Conservation (phyloP, 2,113 vertebrate genomes). For the Carassius auratus region DNA sequence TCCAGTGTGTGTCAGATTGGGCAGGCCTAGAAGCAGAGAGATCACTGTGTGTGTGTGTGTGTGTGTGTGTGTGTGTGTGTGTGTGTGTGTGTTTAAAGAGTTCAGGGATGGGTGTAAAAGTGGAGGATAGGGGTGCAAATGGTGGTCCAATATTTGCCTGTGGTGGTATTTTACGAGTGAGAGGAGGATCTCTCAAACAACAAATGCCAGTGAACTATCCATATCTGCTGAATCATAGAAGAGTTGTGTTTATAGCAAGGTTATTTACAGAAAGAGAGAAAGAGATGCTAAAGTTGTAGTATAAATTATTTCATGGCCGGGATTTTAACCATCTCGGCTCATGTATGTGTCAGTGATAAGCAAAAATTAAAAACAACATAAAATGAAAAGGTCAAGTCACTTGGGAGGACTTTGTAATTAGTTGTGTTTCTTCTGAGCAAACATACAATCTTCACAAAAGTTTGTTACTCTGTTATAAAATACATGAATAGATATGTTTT, state of each 20-base stretch:
- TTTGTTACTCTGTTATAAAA: constrained; percentile 56
- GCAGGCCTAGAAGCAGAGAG: neutral
- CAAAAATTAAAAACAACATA: constrained; percentile 34
- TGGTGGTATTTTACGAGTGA: constrained; percentile 4
- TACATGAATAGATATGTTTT: neutral
- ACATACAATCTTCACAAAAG: constrained; percentile 69
- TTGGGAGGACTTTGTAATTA: constrained; percentile 66
- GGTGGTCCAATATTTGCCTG: neutral
- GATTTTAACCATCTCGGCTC: neutral
- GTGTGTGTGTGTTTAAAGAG: neutral
- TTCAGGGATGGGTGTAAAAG: neutral
- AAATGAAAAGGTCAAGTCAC: constrained; percentile 70
- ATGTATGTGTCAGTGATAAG: neutral
- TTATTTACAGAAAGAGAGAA: constrained; percentile 5
- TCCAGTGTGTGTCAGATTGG: constrained; percentile 35
- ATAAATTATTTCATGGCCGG: neutral
- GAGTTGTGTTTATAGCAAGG: neutral
- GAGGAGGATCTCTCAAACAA: neutral
- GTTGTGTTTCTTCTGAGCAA: constrained; percentile 57
- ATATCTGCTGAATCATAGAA: neutral
- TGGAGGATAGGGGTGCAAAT: neutral
- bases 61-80: neutral
- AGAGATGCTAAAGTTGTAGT: neutral
- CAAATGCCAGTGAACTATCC: constrained; percentile 6
- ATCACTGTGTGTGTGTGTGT: neutral